phyloP scores from a whole-genome alignment of 1,140 invertebrate genomes.

The Carcinoscorpius rotundicauda region DNA sequence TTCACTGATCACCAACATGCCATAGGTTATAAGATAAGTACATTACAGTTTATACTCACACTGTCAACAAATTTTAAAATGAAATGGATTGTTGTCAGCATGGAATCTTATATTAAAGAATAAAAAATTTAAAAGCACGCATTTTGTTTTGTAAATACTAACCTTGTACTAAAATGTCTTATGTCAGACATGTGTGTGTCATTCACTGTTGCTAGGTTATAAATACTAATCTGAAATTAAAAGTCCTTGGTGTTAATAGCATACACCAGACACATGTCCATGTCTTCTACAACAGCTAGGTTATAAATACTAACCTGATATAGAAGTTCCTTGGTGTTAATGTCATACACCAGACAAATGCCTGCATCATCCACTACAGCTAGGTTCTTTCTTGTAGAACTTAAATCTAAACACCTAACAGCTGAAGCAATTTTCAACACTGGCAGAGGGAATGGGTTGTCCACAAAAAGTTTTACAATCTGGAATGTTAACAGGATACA shows the following conservation, averaged over 20 bases:
- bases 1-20: too few species aligned
- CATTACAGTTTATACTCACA: too few species aligned
- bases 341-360: constrained; percentile 67
- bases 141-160: too few species aligned
- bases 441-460: constrained; percentile 76
- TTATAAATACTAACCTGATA: constrained; percentile 48
- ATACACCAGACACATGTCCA: constrained; percentile 67
- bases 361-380: constrained; percentile 89
- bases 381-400: constrained; percentile 49
- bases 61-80: too few species aligned
- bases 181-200: too few species aligned
- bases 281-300: constrained; percentile 87
- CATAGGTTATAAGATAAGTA: too few species aligned
- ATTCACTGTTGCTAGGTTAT: too few species aligned
- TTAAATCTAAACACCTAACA: constrained; percentile 79
- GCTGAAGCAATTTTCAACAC: constrained; percentile 66
- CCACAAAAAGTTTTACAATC: constrained; percentile 77
- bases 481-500: constrained; percentile 28
- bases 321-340: constrained; percentile 53
- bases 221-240: constrained; percentile 47
- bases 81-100: too few species aligned
- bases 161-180: too few species aligned
- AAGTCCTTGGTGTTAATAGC: constrained; percentile 58
- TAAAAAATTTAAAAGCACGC: too few species aligned
- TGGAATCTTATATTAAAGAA: too few species aligned